Evolutionary conservation across 1,140 invertebrate genomes (phyloP).

Genomic region (Drosophila azteca): DNA sequence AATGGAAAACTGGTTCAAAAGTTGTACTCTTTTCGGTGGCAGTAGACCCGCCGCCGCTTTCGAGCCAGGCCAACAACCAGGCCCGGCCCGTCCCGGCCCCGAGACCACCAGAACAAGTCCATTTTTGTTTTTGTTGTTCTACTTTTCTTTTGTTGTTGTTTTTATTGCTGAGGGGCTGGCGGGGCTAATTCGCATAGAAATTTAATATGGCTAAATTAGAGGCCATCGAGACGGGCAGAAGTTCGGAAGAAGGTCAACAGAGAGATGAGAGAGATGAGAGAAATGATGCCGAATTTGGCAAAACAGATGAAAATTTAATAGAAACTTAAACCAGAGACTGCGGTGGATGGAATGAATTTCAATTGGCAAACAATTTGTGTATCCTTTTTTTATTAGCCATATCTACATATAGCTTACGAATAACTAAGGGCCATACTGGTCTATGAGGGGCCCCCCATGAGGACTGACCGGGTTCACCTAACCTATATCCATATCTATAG

Average conservation of each 20-base stretch:
- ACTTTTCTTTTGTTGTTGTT: background rate
- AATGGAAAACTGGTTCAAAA: slow-evolving; percentile 67
- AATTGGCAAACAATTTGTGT: too few species aligned
- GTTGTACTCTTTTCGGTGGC: slow-evolving; percentile 15
- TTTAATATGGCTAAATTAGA: slow-evolving; percentile 30
- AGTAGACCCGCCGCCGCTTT: background rate
- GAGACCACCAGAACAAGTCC: slow-evolving; percentile 42
- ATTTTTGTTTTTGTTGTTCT: slow-evolving; percentile 9
- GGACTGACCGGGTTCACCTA: too few species aligned
- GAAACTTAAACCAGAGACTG: too few species aligned
- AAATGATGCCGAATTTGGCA: slow-evolving; percentile 12
- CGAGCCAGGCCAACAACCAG: slow-evolving; percentile 41
- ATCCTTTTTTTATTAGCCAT: too few species aligned
- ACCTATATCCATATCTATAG: too few species aligned
- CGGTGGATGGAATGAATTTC: too few species aligned
- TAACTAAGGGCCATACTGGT: too few species aligned
- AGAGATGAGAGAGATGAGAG: slow-evolving; percentile 2
- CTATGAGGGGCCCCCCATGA: too few species aligned
- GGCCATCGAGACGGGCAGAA: slow-evolving; percentile 23
- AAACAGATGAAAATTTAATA: too few species aligned
- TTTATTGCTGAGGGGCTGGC: slow-evolving; percentile 3
- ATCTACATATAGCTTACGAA: too few species aligned
- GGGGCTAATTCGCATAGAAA: slow-evolving; percentile 50
- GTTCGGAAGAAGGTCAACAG: slow-evolving; percentile 27
- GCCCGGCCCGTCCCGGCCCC: too few species aligned